Base-by-base conservation (phyloP, 2,113 vertebrate species). In the Tringa solitaria region DNA sequence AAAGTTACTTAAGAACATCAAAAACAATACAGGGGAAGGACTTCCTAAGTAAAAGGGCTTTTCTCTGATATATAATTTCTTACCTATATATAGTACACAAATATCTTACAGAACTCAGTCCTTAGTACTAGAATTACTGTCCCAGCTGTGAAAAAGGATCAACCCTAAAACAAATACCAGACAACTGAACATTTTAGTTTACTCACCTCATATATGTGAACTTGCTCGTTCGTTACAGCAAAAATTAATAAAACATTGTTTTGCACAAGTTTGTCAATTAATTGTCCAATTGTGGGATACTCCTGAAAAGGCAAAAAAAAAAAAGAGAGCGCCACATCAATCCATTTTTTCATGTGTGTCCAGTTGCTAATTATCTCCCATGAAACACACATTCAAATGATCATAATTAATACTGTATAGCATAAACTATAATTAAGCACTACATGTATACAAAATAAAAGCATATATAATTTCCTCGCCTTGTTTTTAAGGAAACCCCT, bases 171-270 rank as follows among this genome's bases (percentile, higher is more conserved):
- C 8, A 81, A 74, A 69, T 37, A 72, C 3, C n/a, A 14, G 6
- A 24, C 17, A 93, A 63, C 21, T 0, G 28, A 92, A 70, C 8
- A 14, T 59, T 76, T 89, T 56, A 9, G 7, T 60, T 89, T 89
- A 16, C 98, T 98, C 94, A 99, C 99, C 99, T 99, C 98, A 60
- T 99, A 99, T 73, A 97, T 98, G 24, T 94, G 95, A 93, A 98
- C 98, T 98, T 99, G 98, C 9, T 98, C 73, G 59, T 98, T 95
- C 2, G 99, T 99, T 89, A 99, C 99, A 53, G 99, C 99, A 95
- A 99, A 99, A 97, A 99, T 99, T 86, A 99, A 86, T 54, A 99
- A 96, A 97, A 99, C 98, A 24, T 99, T 99, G 96, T 99, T 99
- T 94, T 99, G 99, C 57, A 99, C 98, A 41, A 99, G 97, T 89